Percentiles rank a stretch among this genome's conserved stretches.
Evolutionary conservation across 64 coral and sea anemone species (phyloP).

Genomic region (Montipora capricornis): DNA sequence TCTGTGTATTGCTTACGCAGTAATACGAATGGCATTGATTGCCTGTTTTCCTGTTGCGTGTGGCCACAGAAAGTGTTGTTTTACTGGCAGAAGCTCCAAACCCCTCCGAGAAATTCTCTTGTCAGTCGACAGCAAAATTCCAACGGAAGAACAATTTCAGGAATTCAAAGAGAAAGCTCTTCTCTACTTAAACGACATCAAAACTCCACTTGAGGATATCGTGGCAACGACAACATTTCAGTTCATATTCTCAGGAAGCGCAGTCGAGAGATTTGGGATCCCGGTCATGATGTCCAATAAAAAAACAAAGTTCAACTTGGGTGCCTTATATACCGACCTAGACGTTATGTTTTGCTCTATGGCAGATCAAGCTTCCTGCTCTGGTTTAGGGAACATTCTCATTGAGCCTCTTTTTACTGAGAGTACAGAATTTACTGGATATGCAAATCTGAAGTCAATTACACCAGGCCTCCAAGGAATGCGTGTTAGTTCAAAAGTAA

Average conservation of each 20-base stretch:
- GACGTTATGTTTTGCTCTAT: constrained; percentile 54
- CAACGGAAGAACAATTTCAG: constrained; percentile 14
- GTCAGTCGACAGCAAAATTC: constrained; percentile 18
- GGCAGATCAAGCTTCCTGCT: constrained; percentile 28
- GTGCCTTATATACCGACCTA: constrained; percentile 4
- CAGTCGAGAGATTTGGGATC: constrained; percentile 49
- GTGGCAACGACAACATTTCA: not conserved
- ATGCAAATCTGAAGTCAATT: constrained; percentile 1
- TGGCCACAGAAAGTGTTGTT: constrained; percentile 51
- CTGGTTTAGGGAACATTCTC: constrained; percentile 20
- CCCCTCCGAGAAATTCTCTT: constrained; percentile 27
- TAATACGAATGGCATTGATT: not conserved
- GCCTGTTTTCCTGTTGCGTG: not conserved
- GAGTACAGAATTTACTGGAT: not conserved
- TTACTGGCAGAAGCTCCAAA: constrained; percentile 39
- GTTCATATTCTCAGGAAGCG: constrained; percentile 43
- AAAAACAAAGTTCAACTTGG: no score
- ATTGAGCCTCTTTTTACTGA: not conserved
- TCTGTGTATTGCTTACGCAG: no score
- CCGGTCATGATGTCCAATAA: not conserved
- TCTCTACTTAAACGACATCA: constrained; percentile 7
- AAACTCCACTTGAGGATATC: not conserved
- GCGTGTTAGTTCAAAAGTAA: not conserved
- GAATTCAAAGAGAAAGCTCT: not conserved
- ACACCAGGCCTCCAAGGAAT: not conserved